Evolutionary conservation across 2,113 vertebrate species (phyloP).

Genomic region (Mesitornis unicolor): DNA sequence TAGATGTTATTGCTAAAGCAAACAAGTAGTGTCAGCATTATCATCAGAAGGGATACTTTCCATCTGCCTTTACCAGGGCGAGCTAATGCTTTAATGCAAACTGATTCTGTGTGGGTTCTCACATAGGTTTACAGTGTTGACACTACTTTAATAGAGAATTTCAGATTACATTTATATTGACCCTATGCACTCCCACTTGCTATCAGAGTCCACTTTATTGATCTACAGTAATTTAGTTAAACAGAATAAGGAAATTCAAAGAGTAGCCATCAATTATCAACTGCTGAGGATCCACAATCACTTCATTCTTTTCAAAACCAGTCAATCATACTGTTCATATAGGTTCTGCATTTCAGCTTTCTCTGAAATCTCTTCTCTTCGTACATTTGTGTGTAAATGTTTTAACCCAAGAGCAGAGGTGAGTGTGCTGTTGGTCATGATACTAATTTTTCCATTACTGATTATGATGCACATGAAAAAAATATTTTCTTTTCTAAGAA

Average conservation of each 20-base stretch:
- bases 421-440: not conserved
- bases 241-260: not conserved
- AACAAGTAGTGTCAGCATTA: not conserved
- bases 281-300: not conserved
- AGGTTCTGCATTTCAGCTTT: not conserved
- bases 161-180: not conserved
- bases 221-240: not conserved
- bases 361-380: not conserved
- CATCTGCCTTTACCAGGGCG: not conserved
- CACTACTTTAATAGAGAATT: not conserved
- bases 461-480: not conserved
- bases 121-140: not conserved
- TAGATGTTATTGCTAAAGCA: not conserved
- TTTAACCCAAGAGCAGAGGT: not conserved
- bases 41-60: not conserved
- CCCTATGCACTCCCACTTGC: fast-evolving
- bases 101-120: not conserved
- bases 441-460: not conserved
- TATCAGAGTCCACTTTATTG: not conserved
- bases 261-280: fast-evolving
- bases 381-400: not conserved
- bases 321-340: not conserved
- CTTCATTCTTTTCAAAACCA: not conserved
- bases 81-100: not conserved
- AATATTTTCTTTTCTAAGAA: not conserved